Base-by-base conservation (phyloP, 2,797 vertebrate genomes). In the Erethizon dorsatum region DNA sequence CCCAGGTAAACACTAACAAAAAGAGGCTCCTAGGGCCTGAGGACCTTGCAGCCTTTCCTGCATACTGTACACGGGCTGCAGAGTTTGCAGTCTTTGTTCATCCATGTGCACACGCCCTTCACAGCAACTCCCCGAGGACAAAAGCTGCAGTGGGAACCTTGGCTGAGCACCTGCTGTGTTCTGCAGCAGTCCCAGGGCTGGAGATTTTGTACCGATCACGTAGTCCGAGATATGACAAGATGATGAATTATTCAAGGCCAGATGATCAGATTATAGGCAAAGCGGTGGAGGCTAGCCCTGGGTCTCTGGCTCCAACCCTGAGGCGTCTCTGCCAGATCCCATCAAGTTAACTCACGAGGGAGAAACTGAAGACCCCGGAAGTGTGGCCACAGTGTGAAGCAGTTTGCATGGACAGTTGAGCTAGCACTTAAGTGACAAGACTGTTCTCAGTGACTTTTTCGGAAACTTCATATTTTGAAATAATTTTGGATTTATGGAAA, bases 1-100 rank as follows among this genome's bases (percentile, higher is more conserved):
- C 99, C n/a, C 99, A 99, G 99, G 99, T 99, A 98, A 98, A 95
- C 95, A 82, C 94, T 96, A 84, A 0, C 54, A 41, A 22, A 18
- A 15, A 5, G 28, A 20, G 1, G 57, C 82, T 67, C 52, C 37
- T 5, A 11, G 2, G 50, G 47, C n/a, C 63, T 18, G 50, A 28
- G 28, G 31, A 24, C 82, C 37, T 37, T 26, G 8, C 9, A 11
- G 10, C 61, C 28, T 20, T 31, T 45, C 65, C 71, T 3, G 12
- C 26, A 4, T 33, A 9, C 28, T 0, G 22, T 20, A 0, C 24
- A 11, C 17, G 7, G 2, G 17, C 52, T 18, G 28, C 85, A 14
- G 57, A 3, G 10, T 14, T 20, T 3, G 28, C 75, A 28, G 50
- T 28, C 80, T 8, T n/a, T 67, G 37, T 92, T 65, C 41, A 50